phyloP scores from a whole-genome alignment of 2,113 vertebrate species.

The Scytalopus superciliaris region DNA sequence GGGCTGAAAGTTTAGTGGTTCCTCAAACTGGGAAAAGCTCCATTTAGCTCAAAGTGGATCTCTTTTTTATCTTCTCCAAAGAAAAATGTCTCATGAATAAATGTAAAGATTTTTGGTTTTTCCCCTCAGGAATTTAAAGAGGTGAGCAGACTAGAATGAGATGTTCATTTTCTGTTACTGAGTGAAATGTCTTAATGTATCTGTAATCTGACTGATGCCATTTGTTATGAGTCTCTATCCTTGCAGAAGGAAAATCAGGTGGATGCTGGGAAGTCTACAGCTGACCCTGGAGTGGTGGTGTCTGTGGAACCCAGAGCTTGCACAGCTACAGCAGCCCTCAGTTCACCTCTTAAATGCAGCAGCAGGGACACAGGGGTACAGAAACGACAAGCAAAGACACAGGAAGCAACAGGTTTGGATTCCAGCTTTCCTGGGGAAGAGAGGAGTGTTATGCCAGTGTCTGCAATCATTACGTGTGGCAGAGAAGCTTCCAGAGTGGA shows the following conservation, averaged over 20 bases:
- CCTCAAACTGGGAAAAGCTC: background rate
- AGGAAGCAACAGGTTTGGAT: background rate
- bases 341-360: background rate
- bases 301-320: background rate
- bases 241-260: slow-evolving; percentile 14
- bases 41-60: background rate
- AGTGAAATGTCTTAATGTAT: background rate
- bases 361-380: background rate
- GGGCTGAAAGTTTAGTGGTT: background rate
- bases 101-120: background rate
- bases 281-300: background rate
- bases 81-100: background rate
- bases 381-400: background rate
- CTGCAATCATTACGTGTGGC: fast-evolving
- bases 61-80: background rate
- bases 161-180: background rate
- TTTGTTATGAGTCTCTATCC: background rate
- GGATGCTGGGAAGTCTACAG: fast-evolving
- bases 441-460: background rate
- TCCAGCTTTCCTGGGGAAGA: background rate
- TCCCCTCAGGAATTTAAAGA: background rate
- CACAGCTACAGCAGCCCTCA: background rate
- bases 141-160: background rate
- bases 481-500: background rate
- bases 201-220: background rate